phyloP scores from a whole-genome alignment of 2,797 vertebrate genomes.

The Pangasius mekongensis region DNA sequence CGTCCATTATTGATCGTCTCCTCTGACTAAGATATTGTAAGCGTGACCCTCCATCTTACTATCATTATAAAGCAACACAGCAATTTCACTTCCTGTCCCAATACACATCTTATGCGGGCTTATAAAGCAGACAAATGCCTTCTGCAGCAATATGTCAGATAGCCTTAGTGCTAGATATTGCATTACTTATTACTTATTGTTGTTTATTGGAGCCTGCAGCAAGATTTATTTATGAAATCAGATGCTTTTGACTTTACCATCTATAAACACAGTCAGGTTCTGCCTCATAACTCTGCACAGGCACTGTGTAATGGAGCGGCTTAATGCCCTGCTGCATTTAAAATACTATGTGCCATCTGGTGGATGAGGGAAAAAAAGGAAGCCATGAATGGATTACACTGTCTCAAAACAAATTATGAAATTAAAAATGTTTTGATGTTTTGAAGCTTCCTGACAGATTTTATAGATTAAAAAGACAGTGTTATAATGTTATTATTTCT shows the following conservation, averaged over 20 bases:
- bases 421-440: not conserved
- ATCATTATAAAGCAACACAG: not conserved
- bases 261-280: not conserved
- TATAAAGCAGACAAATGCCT: conserved; percentile 2
- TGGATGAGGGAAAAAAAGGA: not conserved
- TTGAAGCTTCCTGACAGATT: not conserved
- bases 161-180: not conserved
- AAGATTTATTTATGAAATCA: conserved; percentile 16
- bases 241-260: conserved; percentile 11
- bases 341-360: conserved; percentile 27
- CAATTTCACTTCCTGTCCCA: not conserved
- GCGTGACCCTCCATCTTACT: not conserved
- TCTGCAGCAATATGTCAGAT: not conserved
- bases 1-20: conserved; percentile 19
- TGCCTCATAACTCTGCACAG: conserved; percentile 24
- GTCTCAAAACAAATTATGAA: not conserved
- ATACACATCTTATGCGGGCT: not conserved
- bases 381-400: not conserved
- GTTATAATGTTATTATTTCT: not conserved
- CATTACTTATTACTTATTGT: not conserved
- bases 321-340: not conserved
- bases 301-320: not conserved
- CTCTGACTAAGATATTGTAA: not conserved
- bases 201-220: not conserved
- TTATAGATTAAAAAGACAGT: not conserved